phyloP scores from a whole-genome alignment of 2,888 invertebrate species.

The Nesidiocoris tenuis region DNA sequence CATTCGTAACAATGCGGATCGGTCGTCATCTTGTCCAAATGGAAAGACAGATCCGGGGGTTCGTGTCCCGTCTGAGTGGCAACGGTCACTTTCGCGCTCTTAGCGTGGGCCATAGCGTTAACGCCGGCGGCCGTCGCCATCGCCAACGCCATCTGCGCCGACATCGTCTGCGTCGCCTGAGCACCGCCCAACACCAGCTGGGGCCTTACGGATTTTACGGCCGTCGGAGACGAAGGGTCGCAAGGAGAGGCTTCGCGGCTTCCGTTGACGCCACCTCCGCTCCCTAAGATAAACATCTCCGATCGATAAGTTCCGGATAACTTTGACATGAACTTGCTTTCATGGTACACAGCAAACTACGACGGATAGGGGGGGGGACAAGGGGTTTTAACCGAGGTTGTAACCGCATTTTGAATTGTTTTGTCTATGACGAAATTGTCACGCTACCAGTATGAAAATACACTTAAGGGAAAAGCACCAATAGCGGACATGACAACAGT shows the following conservation, averaged over 20 bases:
- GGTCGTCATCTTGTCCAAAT: conserved; percentile 70
- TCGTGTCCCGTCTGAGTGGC: conserved; percentile 84
- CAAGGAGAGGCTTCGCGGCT: conserved; percentile 73
- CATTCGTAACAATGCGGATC: conserved; percentile 92
- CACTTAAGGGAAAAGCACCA: too few species aligned
- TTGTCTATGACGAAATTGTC: too few species aligned
- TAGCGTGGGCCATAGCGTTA: background rate
- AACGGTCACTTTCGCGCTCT: conserved; percentile 67
- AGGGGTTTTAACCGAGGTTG: too few species aligned
- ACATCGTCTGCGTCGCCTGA: conserved; percentile 10
- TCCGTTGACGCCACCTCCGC: conserved; percentile 32
- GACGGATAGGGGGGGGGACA: too few species aligned
- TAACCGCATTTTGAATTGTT: too few species aligned
- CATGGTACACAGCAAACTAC: background rate
- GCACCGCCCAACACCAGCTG: background rate
- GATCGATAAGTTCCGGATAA: too few species aligned
- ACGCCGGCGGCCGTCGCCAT: background rate
- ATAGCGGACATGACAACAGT: too few species aligned
- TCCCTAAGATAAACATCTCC: background rate
- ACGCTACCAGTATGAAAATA: too few species aligned
- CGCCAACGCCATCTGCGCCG: conserved; percentile 4
- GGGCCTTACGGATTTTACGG: background rate
- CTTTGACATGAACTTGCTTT: background rate
- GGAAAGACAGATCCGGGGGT: conserved; percentile 66
- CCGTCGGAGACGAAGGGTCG: conserved; percentile 53